Evolutionary conservation across 2,113 vertebrate genomes (phyloP).

Genomic region (Atlantisia rogersi): DNA sequence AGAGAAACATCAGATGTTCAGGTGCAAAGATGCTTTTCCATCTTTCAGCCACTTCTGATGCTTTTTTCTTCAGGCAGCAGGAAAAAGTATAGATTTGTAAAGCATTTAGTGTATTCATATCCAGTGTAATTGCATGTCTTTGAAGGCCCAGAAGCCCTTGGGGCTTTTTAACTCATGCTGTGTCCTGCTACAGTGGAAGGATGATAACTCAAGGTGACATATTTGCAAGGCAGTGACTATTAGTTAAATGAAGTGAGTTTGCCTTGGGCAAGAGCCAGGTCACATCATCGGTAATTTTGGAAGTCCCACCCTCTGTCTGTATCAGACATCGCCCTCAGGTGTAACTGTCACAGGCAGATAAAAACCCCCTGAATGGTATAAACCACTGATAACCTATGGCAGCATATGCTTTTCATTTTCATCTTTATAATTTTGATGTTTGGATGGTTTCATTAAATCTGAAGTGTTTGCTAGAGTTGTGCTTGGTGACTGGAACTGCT

Average conservation of each 20-base stretch:
- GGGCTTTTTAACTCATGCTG: slow-evolving; percentile 7
- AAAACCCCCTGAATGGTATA: background rate
- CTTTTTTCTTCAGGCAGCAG: background rate
- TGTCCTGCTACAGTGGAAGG: background rate
- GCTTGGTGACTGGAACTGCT: background rate
- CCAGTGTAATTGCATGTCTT: background rate
- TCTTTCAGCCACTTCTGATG: background rate
- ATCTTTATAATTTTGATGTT: background rate
- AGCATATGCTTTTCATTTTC: background rate
- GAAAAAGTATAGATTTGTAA: background rate
- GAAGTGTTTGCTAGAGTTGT: background rate
- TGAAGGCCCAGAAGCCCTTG: background rate
- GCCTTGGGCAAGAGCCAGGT: background rate
- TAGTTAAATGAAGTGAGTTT: background rate
- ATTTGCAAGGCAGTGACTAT: background rate
- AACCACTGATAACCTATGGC: background rate
- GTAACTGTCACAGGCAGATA: background rate
- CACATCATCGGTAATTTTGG: background rate
- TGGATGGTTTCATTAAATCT: background rate
- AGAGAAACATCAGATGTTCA: background rate
- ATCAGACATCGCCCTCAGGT: background rate
- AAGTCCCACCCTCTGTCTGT: background rate
- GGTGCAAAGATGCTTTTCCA: background rate
- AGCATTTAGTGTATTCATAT: background rate
- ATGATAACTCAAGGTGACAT: background rate